Percentiles rank a stretch among this genome's conserved stretches.
Conservation (phyloP, 2,113 vertebrate genomes). For the Callocephalon fimbriatum region DNA sequence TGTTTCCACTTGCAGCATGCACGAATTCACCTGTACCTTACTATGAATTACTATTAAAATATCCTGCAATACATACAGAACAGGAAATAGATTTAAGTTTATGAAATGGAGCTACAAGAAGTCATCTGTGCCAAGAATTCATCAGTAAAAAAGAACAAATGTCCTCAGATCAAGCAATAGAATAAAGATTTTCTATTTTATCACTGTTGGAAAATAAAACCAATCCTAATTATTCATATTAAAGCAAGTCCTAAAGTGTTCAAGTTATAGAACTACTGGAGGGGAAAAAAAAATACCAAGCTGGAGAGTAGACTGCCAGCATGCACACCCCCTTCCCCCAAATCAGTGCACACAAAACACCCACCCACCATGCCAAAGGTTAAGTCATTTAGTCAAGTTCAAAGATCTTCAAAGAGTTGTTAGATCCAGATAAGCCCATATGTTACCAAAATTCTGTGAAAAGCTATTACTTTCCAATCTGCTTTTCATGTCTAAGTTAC, state of each 20-base stretch:
- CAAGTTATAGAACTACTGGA: background rate
- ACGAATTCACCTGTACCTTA: background rate
- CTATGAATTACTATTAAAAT: background rate
- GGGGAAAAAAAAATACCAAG: background rate
- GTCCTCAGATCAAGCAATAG: background rate
- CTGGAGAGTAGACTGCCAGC: conserved; percentile 53
- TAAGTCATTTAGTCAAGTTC: conserved; percentile 95
- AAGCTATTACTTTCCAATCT: conserved; percentile 82
- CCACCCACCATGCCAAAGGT: conserved; percentile 89
- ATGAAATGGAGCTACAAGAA: background rate
- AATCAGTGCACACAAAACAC: conserved; percentile 54
- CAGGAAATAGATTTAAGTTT: background rate
- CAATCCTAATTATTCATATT: background rate
- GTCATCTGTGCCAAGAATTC: background rate
- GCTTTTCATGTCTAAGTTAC: conserved; percentile 78
- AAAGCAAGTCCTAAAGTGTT: conserved; percentile 3
- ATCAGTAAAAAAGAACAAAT: background rate
- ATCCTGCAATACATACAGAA: background rate
- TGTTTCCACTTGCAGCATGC: background rate
- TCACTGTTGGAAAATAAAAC: background rate
- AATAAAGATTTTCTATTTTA: background rate
- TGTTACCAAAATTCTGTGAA: conserved; percentile 82
- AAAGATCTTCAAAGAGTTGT: conserved; percentile 93
- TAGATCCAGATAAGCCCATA: conserved; percentile 94
- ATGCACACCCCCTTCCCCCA: background rate